Evolutionary conservation across 2,113 vertebrate species (phyloP), one percentile per base, ranked within the genome.

Genomic region (Larimichthys polyactis): DNA sequence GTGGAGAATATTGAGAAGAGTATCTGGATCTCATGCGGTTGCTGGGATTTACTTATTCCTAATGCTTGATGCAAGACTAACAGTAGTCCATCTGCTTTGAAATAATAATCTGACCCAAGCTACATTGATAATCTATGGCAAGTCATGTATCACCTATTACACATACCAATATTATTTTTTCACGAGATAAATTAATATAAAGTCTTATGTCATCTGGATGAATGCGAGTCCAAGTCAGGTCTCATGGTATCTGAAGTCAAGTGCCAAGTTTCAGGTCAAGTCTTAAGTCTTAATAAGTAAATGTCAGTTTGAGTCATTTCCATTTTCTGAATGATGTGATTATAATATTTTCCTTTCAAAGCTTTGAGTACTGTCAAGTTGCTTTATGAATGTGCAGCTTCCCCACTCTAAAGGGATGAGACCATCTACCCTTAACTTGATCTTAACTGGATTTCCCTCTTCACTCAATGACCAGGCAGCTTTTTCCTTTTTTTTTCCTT

Each of bases 1-100:
- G 36, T 32, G 29, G 24, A 43, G 17, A 78, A 79, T 83, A 52
- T 14, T 78, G 17, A 62, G 49, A 20, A 11, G 44, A 69, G 4
- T n/a, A 60, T 66, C n/a, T 57, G 22, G 46, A 51, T 59, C 48
- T 51, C 8, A 17, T 58, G 27, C 6, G 60, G 16, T 32, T 27
- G 9, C 20, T 62, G 2, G 19, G 52, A 55, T 68, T 60, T 14
- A 19, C 24, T 77, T 49, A 58, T 67, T 78, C 44, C 8, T 16
- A 22, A 22, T 67, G 36, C 77, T 55, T 66, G 9, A 69, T 15
- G 0, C 10, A 36, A 62, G 49, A 46, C 62, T 52, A 65, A 58
- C 24, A 27, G 9, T 4, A 55, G 11, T 55, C 15, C 20, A 40
- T 55, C 36, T 27, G 51, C 62, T 75, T 65, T 66, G 22, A 55